Evolutionary conservation across 2,888 invertebrate genomes (phyloP).

Genomic region (Chrysopilus asiliformis): DNA sequence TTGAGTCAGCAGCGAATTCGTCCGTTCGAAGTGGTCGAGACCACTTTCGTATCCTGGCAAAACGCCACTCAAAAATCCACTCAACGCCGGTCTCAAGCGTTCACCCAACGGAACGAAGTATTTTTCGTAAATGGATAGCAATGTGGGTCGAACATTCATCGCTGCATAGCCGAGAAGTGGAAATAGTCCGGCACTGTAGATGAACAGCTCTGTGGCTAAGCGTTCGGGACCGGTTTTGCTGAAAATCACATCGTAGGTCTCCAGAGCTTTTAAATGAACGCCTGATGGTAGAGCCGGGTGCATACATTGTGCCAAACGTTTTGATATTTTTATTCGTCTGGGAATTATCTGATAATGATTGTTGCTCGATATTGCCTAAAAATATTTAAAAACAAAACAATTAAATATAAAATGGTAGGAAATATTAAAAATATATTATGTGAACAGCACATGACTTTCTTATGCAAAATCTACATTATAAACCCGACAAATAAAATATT

Average conservation of each 20-base stretch:
- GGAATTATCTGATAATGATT: slow-evolving; percentile 77
- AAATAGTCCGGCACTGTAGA: slow-evolving; percentile 67
- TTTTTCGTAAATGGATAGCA: slow-evolving; percentile 72
- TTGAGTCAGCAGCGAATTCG: slow-evolving; percentile 28
- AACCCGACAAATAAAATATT: too few species aligned
- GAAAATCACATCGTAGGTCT: slow-evolving; percentile 84
- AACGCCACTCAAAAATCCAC: slow-evolving; percentile 76
- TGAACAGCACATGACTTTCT: too few species aligned
- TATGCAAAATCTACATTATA: too few species aligned
- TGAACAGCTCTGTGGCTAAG: slow-evolving; percentile 68
- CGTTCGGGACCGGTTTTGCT: slow-evolving; percentile 72
- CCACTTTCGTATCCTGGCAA: slow-evolving; percentile 79
- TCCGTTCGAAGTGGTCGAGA: slow-evolving; percentile 69
- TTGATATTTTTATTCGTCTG: slow-evolving; percentile 72
- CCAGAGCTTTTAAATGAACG: slow-evolving; percentile 80
- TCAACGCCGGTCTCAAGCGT: slow-evolving; percentile 54
- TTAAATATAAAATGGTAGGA: slow-evolving; percentile 8
- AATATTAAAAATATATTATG: too few species aligned
- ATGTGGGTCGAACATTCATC: slow-evolving; percentile 72
- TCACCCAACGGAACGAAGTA: slow-evolving; percentile 75
- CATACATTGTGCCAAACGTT: slow-evolving; percentile 84
- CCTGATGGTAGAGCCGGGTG: slow-evolving; percentile 85
- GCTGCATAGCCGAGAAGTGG: slow-evolving; percentile 80
- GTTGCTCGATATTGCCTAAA: slow-evolving; percentile 60
- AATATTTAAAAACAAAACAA: not conserved